These are phyloP conservation scores for Himalopsyche tibetana DNA, from an alignment of 2,888 invertebrate genomes.

Conservation along the genomic window DNA sequence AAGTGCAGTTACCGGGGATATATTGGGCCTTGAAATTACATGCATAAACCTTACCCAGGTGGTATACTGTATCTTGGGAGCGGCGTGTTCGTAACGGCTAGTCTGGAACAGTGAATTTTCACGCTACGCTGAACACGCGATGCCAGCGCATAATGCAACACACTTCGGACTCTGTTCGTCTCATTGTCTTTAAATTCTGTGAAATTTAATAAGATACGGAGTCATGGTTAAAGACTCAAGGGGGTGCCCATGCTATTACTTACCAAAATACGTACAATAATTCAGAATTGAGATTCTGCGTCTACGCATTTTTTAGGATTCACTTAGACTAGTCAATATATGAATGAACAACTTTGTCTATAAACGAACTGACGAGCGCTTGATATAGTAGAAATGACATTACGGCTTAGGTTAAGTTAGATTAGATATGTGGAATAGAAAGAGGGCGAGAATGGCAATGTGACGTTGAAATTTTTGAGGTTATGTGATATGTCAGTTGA, in stretches of 20 bases:
- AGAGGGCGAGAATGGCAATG: too few species aligned
- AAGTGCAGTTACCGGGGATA: background rate
- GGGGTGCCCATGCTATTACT: background rate
- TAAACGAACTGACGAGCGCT: too few species aligned
- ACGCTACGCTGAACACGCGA: background rate
- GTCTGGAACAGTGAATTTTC: slow-evolving; percentile 24
- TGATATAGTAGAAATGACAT: too few species aligned
- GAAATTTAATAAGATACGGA: slow-evolving; percentile 41
- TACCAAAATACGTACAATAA: background rate
- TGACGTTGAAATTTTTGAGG: too few species aligned
- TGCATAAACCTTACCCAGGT: slow-evolving; percentile 4
- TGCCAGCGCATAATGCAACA: slow-evolving; percentile 27
- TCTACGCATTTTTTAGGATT: too few species aligned
- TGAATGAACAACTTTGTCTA: too few species aligned
- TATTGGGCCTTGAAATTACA: background rate
- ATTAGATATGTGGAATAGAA: too few species aligned
- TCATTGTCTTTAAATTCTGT: slow-evolving; percentile 36
- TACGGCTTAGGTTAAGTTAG: too few species aligned
- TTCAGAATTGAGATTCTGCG: too few species aligned
- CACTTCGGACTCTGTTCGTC: slow-evolving; percentile 3
- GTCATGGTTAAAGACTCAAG: slow-evolving; percentile 1
- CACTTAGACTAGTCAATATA: too few species aligned
- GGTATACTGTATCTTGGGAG: slow-evolving; percentile 13
- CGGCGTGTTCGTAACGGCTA: slow-evolving; percentile 22
- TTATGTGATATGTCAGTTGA: too few species aligned